phyloP scores from a whole-genome alignment of 2,113 vertebrate species.

The Bubo bubo region DNA sequence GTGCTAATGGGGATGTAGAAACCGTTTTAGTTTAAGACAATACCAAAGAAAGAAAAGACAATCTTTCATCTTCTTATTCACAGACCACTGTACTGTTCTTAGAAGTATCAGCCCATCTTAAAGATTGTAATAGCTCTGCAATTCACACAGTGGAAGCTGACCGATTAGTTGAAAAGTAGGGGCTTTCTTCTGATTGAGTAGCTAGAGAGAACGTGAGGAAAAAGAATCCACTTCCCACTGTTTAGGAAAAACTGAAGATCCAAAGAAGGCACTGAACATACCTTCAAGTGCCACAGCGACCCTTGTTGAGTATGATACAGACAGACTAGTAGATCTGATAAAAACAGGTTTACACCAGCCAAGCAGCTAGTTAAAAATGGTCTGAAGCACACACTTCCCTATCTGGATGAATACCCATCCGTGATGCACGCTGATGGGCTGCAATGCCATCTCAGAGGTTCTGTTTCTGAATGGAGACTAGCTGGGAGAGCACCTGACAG shows the following conservation, averaged over 20 bases:
- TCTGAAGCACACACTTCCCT: neutral
- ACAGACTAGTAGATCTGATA: neutral
- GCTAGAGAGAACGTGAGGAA: neutral
- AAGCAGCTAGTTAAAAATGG: accelerated
- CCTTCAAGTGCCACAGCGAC: neutral
- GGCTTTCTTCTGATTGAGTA: neutral
- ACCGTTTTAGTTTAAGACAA: neutral
- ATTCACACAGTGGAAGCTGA: neutral
- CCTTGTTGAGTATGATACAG: neutral
- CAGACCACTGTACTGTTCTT: neutral
- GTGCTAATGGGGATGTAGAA: neutral
- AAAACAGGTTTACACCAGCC: neutral
- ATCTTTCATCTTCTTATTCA: neutral
- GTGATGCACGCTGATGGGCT: neutral
- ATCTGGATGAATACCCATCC: neutral
- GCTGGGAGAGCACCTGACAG: neutral
- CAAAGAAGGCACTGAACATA: neutral
- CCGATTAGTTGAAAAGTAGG: neutral
- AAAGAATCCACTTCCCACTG: neutral
- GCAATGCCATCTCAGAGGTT: neutral
- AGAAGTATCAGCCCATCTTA: neutral
- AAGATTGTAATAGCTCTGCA: neutral
- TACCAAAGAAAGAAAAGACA: neutral
- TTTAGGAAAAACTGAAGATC: neutral
- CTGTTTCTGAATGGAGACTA: neutral